Evolutionary conservation across 2,113 vertebrate species (phyloP).

Genomic region (Notarius lentiginosus): DNA sequence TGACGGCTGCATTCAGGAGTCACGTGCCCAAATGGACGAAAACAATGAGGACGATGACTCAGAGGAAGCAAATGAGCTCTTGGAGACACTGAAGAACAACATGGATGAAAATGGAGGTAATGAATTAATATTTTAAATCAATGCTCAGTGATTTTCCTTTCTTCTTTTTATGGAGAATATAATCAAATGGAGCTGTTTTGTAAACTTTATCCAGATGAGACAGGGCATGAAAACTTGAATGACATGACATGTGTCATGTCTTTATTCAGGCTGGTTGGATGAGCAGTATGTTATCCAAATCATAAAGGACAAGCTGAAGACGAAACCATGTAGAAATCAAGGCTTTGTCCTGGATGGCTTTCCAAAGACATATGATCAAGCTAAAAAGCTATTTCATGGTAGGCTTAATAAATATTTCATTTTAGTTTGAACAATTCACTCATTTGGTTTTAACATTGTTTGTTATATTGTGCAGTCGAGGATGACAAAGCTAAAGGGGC

Average conservation of each 20-base stretch:
- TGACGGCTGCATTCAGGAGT: constrained; percentile 59
- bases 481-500: constrained; percentile 72
- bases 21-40: constrained; percentile 30
- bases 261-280: constrained; percentile 73
- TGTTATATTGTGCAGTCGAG: constrained; percentile 59
- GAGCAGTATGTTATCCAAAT: constrained; percentile 77
- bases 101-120: constrained; percentile 79
- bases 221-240: background rate
- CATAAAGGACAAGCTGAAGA: constrained; percentile 82
- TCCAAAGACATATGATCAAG: constrained; percentile 83
- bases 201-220: background rate
- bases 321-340: constrained; percentile 88
- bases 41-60: constrained; percentile 62
- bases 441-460: background rate
- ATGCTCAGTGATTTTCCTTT: background rate
- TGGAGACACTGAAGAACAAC: constrained; percentile 76
- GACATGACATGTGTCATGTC: background rate
- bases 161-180: background rate
- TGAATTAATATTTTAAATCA: background rate
- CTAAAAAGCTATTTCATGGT: constrained; percentile 83
- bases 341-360: constrained; percentile 89
- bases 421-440: background rate
- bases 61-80: constrained; percentile 70
- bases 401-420: constrained; percentile 46
- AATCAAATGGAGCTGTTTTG: background rate